Evolutionary conservation across 2,113 vertebrate genomes (phyloP).

Genomic region (Cyanoliseus patagonus): DNA sequence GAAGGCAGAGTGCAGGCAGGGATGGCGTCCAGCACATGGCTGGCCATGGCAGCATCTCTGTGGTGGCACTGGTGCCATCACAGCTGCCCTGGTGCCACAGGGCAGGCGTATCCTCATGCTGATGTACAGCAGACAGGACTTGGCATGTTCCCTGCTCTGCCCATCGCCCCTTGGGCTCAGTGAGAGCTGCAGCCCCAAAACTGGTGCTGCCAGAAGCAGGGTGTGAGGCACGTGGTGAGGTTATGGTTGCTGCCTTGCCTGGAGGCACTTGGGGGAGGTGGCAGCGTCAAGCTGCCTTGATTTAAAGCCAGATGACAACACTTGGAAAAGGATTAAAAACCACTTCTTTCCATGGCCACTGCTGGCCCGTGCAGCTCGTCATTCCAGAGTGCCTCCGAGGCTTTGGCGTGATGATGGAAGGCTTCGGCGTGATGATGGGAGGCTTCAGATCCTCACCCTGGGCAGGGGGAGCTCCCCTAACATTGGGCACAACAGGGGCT

Average conservation of each 20-base stretch:
- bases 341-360: constrained; percentile 52
- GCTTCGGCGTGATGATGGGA: background rate
- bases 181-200: background rate
- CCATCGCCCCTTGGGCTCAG: background rate
- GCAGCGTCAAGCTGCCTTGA: constrained; percentile 11
- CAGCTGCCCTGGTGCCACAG: background rate
- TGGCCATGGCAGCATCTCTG: background rate
- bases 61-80: background rate
- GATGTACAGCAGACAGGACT: background rate
- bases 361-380: background rate
- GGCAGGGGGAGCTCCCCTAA: background rate
- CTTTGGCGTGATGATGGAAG: background rate
- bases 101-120: fast-evolving
- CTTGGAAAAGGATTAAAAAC: constrained; percentile 52
- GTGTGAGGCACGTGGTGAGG: background rate
- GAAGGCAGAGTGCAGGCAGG: background rate
- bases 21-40: fast-evolving
- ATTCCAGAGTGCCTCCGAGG: background rate
- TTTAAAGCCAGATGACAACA: constrained; percentile 66
- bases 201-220: background rate
- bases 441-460: background rate
- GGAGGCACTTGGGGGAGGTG: constrained; percentile 54
- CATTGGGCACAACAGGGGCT: background rate
- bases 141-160: background rate
- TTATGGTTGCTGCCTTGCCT: constrained; percentile 5